Base-by-base conservation (phyloP, 1,140 invertebrate species). In the Melitaea cinxia region DNA sequence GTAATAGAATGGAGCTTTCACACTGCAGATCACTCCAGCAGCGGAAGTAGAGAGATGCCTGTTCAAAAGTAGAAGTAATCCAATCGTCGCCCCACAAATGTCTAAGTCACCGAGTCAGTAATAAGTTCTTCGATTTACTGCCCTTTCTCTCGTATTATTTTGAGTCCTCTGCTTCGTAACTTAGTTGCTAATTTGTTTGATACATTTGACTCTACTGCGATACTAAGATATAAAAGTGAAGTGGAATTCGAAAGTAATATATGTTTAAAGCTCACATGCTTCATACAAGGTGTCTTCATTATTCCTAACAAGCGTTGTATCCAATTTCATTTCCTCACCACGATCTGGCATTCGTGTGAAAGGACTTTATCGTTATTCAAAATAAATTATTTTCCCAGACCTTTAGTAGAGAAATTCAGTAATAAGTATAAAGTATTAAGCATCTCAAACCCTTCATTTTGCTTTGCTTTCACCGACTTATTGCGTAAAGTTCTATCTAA, bases 371-470 rank as follows among this genome's bases (percentile, higher is more conserved):
- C 37, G 62, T 52, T 57, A 69, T 54, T 63, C 52, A 45, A 67
- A 64, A 63, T 65, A 70, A 70, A 69, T 69, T 69, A 69, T 66
- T 60, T 59, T 67, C 59, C 58, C 56, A 73, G 74, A 75, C 70
- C 69, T 73, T 75, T 72, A 70, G 60, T 68, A 69, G 77, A 73
- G 75, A 75, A 78, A 77, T 73, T 60, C 54, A 69, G 62, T 72
- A 78, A 81, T 77, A 66, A 66, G 64, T 60, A 71, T 81, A 78
- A 78, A 73, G 63, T 75, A 79, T 77, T 71, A 72, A 75, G 64
- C 61, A 67, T 72, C 70, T 70, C 65, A 45, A 72, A 78, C 75
- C 76, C 73, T 76, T 78, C 75, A 77, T 78, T 77, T 78, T 55
- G 68, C 62, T 67, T 62, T 60, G 70, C 78, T 80, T 80, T 80